Evolutionary conservation across 1,140 invertebrate genomes (phyloP), one percentile per base, ranked within the genome.

Genomic region (Euwallacea similis): DNA sequence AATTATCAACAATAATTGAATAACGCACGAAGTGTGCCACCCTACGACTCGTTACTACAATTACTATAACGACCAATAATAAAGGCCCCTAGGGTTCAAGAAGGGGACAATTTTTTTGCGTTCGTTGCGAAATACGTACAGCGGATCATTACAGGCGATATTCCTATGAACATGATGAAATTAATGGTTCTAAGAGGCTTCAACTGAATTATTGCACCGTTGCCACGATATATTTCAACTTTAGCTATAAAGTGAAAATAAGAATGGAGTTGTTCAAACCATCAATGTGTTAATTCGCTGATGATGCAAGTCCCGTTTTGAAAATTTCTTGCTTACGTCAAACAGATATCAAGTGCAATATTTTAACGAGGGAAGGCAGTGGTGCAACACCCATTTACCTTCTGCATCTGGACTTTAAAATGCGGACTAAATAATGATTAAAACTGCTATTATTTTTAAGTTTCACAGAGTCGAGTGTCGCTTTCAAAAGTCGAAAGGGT

Each of bases 281-380:
- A 33, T 33, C 21, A 33, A 33, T 4, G 21, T 4, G 21, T 4
- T 4, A 33, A 4, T 33, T 33, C 21, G 4, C 21, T 4, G 21
- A 4, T 33, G 21, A 33, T 33, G 1, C 21, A 33, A 33, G 21
- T 33, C 21, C 21, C 21, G 21, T 13, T 33, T 33, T 58, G n/a
- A 58, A 58, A 21, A 41, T 50, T 50, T 50, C 42, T 46, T 47
- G 61, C 43, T 44, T 47, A 63, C 74, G 58, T 60, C 13, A 50
- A 50, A 9, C 46, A 46, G 65, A 59, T 53, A 15, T 56, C 76
- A 78, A 78, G 77, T 77, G 73, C 74, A 76, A 79, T 76, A 79
- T 79, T 79, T 79, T 79, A 79, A 79, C 76, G 77, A 79, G 77
- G 55, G 78, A 78, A 78, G 76, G 78, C 78, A 79, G 71, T 71